phyloP scores from a whole-genome alignment of 2,113 vertebrate species.

The Pycnonotus jocosus region DNA sequence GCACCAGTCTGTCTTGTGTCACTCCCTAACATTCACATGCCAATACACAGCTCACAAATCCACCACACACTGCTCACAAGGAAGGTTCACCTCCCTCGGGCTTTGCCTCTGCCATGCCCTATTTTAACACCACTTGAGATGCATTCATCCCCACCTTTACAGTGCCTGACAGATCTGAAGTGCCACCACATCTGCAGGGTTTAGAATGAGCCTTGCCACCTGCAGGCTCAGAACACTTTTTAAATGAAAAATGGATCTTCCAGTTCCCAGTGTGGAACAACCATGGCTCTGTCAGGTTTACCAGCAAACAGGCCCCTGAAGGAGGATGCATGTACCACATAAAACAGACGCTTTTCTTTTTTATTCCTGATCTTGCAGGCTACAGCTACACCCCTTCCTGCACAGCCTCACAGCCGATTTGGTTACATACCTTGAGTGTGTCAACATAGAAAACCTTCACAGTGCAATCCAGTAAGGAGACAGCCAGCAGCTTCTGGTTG shows the following conservation, averaged over 20 bases:
- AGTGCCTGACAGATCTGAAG: not conserved
- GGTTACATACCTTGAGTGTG: slow-evolving; percentile 82
- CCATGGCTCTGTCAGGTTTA: not conserved
- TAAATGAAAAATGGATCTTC: not conserved
- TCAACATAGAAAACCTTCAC: slow-evolving; percentile 94
- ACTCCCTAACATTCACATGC: not conserved
- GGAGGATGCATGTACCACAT: not conserved
- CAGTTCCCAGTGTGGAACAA: not conserved
- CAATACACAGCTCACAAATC: not conserved
- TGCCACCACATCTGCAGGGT: not conserved
- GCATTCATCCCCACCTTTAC: not conserved
- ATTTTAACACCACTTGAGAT: not conserved
- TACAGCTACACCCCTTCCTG: not conserved
- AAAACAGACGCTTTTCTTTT: not conserved
- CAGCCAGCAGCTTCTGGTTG: slow-evolving; percentile 84
- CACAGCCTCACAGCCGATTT: not conserved
- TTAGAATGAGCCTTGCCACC: not conserved
- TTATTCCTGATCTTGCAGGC: not conserved
- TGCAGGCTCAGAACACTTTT: not conserved
- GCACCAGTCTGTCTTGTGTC: not conserved
- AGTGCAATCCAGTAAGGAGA: slow-evolving; percentile 90
- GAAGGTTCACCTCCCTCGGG: not conserved
- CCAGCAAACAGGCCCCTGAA: not conserved
- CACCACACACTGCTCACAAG: not conserved
- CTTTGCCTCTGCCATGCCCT: not conserved